Evolutionary conservation across 2,888 invertebrate genomes (phyloP).

Genomic region (Eupithecia subumbrata): DNA sequence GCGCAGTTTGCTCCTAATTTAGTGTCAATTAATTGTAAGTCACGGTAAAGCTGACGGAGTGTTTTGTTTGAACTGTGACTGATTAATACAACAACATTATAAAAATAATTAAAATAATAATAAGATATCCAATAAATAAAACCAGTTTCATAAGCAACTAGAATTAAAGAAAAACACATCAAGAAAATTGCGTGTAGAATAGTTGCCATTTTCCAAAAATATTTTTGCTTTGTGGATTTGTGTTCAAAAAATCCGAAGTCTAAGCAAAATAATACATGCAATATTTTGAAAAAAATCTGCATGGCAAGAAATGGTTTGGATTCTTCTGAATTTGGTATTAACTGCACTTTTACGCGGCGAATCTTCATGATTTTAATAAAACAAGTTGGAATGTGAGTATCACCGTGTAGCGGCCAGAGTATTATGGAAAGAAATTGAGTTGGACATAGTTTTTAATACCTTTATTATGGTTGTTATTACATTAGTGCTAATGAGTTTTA

Average conservation of each 20-base stretch:
- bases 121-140: not conserved
- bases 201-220: not conserved
- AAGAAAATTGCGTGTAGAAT: not conserved
- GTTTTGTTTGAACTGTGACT: not conserved
- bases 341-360: not conserved
- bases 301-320: not conserved
- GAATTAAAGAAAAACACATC: not conserved
- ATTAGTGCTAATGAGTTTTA: no score
- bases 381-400: not conserved
- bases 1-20: not conserved
- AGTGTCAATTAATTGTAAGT: not conserved
- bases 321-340: not conserved
- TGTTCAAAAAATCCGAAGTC: conserved; percentile 7
- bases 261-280: not conserved
- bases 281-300: not conserved
- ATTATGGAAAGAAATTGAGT: no score
- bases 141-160: not conserved
- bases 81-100: not conserved
- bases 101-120: not conserved
- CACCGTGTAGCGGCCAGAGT: not conserved
- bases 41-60: not conserved
- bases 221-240: not conserved
- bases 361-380: not conserved
- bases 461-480: no score
- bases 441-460: no score